Evolutionary conservation across 2,113 vertebrate genomes (phyloP), one percentile per base, ranked within the genome.

Genomic region (Promerops cafer): DNA sequence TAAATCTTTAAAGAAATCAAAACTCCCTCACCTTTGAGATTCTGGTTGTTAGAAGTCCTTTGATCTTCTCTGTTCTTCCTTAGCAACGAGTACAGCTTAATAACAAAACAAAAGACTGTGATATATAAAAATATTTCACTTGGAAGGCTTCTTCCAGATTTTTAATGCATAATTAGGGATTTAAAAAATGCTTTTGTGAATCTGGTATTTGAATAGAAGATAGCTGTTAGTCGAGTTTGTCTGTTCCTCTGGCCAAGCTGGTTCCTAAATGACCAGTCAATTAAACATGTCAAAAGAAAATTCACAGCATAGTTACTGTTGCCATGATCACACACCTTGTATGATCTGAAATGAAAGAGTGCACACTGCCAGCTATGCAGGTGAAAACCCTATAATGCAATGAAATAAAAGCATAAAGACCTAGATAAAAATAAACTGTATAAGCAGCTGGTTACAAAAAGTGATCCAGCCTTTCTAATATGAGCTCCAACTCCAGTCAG

Each of bases 271-370:
- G 95, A 95, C 87, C 83, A 50, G 81, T 96, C 61, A 80, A 68
- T 97, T 93, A 94, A 91, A 85, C 40, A 40, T 87, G 87, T 96
- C 90, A 87, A 95, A 96, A 96, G 89, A 85, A 91, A 97, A 98
- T 92, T 53, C 78, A 59, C 61, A 66, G 74, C 89, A 14, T 97
- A 93, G 96, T 83, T 96, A 98, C 95, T 77, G 96, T 97, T 97
- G 94, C 97, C 50, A 56, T 56, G 94, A 96, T 95, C 96, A 81
- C 82, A 87, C 91, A 65, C 81, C 84, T 80, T 60, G 76, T 90
- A 30, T 61, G 89, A 91, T 45, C 47, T 96, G 90, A 89, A 90
- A 95, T 82, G 87, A 97, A 79, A 87, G 93, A 90, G 95, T 94
- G 76, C 60, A 75, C 24, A 1, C 52, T 96, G 68, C 90, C 90